phyloP scores from a whole-genome alignment of 2,888 invertebrate species.

The Drosophila koepferae region DNA sequence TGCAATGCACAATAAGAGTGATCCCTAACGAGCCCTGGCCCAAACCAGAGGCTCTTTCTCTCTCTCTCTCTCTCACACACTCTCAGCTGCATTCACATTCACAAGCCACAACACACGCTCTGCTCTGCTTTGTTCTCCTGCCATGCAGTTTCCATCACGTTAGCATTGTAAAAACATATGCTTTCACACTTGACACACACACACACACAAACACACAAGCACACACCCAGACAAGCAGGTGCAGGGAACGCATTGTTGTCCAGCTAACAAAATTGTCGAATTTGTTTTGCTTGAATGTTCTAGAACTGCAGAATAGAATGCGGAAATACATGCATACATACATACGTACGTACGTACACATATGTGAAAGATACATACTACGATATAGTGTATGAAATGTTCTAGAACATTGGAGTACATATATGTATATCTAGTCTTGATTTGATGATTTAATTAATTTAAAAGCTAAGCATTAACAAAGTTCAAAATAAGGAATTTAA shows the following conservation, averaged over 20 bases:
- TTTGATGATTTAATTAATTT: background rate
- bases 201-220: background rate
- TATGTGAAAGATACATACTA: no score
- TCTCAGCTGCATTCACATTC: slow-evolving; percentile 35
- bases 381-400: background rate
- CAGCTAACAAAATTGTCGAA: slow-evolving; percentile 52
- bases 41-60: background rate
- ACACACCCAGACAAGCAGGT: slow-evolving; percentile 22
- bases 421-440: background rate
- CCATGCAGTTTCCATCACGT: slow-evolving; percentile 41
- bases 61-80: background rate
- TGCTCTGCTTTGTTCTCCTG: slow-evolving; percentile 25
- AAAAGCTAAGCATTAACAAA: no score
- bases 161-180: slow-evolving; percentile 75
- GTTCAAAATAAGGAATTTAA: no score
- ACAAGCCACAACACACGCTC: slow-evolving; percentile 56
- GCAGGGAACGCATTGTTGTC: slow-evolving; percentile 23
- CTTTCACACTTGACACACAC: slow-evolving; percentile 68
- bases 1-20: slow-evolving; percentile 61
- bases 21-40: slow-evolving; percentile 27
- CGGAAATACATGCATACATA: background rate
- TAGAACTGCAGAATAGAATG: background rate
- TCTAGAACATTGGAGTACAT: background rate
- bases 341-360: no score
- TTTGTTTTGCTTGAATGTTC: background rate